These are phyloP conservation scores for Cyphomyrmex costatus DNA, from an alignment of 1,140 invertebrate species.

Conservation along the genomic window DNA sequence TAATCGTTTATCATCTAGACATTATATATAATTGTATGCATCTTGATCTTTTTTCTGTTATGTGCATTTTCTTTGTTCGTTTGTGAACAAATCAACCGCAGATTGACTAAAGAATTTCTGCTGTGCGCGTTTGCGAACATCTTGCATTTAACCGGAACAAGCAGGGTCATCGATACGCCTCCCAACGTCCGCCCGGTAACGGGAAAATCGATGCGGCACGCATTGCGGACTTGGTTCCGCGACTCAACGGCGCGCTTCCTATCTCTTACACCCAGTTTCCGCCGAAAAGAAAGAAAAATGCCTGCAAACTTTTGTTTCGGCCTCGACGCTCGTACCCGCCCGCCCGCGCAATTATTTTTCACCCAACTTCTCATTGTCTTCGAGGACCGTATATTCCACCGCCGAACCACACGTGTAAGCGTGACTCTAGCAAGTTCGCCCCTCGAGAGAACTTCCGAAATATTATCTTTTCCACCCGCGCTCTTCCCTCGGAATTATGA, in stretches of 20 bases:
- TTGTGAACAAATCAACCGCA: background rate
- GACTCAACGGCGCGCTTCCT: constrained; percentile 66
- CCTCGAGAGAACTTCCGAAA: constrained; percentile 60
- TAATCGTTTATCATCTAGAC: background rate
- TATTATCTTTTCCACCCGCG: constrained; percentile 19
- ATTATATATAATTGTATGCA: background rate
- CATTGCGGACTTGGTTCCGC: constrained; percentile 47
- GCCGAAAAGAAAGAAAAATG: constrained; percentile 63
- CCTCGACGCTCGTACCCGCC: constrained; percentile 7
- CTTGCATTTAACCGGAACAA: constrained; percentile 53
- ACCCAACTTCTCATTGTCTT: constrained; percentile 40
- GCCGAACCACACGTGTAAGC: constrained; percentile 60
- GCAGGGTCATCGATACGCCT: constrained; percentile 41
- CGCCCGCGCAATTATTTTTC: constrained; percentile 66
- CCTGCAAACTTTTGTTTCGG: constrained; percentile 62
- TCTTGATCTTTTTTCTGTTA: background rate
- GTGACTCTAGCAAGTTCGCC: constrained; percentile 46
- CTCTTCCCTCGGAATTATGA: constrained; percentile 7
- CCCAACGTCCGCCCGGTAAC: constrained; percentile 47
- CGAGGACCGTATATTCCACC: constrained; percentile 33
- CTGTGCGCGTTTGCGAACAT: background rate
- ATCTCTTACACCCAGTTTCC: constrained; percentile 70
- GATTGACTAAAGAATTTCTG: background rate
- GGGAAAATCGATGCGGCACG: constrained; percentile 56
- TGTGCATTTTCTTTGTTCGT: background rate